Base-by-base conservation (phyloP, 2,797 vertebrate genomes). In the Betta splendens region DNA sequence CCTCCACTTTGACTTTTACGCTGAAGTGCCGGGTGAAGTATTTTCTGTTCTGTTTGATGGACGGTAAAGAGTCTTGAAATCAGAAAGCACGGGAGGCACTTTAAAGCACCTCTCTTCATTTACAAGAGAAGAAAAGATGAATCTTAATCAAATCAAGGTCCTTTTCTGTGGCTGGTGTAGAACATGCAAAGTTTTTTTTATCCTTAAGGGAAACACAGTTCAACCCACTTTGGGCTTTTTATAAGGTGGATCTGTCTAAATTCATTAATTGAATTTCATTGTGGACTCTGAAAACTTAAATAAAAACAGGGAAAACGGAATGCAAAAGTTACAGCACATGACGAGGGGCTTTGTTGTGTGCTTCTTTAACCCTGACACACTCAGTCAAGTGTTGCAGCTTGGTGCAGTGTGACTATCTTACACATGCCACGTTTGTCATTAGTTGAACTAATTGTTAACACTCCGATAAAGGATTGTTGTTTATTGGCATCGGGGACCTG, bases 141-240 rank as follows among this genome's bases (percentile, higher is more conserved):
- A 50, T 62, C 43, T 55, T 85, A 84, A 89, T 84, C 76, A 83
- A 88, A 84, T 87, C 65, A 75, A 65, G 40, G 45, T 58, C 37
- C 74, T 79, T 83, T 75, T 55, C 58, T 44, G 57, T 57, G 32
- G 55, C 35, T 57, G 39, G 52, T 21, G 31, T 33, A 64, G 75
- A 80, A 62, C 57, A 55, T 31, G 13, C 26, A 36, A 23, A 26
- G 39, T 45, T 71, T 45, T 29, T 44, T 71, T 43, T 31, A 64
- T 58, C 35, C 16, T 67, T 37, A 70, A 68, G 66, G 71, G 45
- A 74, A 58, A 55, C 12, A 31, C 72, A 62, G 29, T 63, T 26
- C 56, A 80, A 73, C 1, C 40, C 71, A 57, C 70, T 77, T 58
- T 68, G 39, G 33, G 44, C 5, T 39, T 62, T 60, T 67, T 22